These are phyloP conservation scores for Eulithis prunata DNA, from an alignment of 2,888 invertebrate species.

Conservation along the genomic window DNA sequence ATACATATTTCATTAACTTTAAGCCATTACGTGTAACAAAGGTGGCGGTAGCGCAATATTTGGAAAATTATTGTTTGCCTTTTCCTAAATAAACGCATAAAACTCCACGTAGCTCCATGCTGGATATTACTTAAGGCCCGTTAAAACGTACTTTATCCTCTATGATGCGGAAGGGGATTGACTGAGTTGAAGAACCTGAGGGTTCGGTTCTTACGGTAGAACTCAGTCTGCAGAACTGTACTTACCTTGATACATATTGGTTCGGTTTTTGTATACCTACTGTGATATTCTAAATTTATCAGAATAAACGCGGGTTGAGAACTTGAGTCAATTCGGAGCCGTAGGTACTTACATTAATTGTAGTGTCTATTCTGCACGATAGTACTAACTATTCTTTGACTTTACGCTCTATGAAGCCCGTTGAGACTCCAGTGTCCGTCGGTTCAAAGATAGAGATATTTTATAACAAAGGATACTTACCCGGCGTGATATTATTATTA, in stretches of 20 bases:
- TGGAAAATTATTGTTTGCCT: constrained; percentile 26
- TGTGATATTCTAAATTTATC: too few relatives aligned
- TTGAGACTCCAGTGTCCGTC: constrained; percentile 3
- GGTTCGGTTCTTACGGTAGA: too few relatives aligned
- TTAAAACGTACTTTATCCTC: background rate
- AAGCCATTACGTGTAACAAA: constrained; percentile 23
- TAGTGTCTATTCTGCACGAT: too few relatives aligned
- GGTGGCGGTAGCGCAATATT: constrained; percentile 22
- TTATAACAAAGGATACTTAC: constrained; percentile 19
- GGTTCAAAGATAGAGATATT: constrained; percentile 15
- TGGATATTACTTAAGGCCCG: background rate
- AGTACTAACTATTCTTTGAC: background rate
- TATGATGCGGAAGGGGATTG: too few relatives aligned
- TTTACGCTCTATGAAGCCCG: constrained; percentile 1
- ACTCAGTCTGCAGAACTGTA: too few relatives aligned
- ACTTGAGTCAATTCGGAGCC: too few relatives aligned
- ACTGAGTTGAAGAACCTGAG: too few relatives aligned
- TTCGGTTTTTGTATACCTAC: too few relatives aligned
- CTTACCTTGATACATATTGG: too few relatives aligned
- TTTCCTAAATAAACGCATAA: constrained; percentile 9
- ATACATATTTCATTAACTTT: constrained; percentile 29
- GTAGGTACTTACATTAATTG: too few relatives aligned
- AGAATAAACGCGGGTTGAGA: too few relatives aligned
- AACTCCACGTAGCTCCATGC: background rate
- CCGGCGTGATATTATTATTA: constrained; percentile 27